These are phyloP conservation scores for Lineus longissimus DNA, from an alignment of 1,140 invertebrate genomes.

Conservation along the genomic window DNA sequence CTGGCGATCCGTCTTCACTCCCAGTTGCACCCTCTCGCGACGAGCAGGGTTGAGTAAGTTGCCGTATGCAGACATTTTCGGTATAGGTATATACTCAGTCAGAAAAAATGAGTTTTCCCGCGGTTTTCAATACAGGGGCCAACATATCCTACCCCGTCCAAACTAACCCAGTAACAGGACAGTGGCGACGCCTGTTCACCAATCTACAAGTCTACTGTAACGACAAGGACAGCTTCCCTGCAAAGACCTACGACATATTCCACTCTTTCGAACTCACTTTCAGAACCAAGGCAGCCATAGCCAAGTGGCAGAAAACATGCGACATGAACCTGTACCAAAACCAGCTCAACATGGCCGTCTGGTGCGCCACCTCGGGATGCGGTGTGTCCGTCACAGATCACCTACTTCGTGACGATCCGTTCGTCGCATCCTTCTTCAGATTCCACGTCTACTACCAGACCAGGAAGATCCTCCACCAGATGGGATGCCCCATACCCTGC, in stretches of 20 bases:
- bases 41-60: background rate
- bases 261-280: too few species aligned
- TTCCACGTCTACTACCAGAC: conserved; percentile 4
- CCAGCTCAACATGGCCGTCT: background rate
- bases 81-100: background rate
- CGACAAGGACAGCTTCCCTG: too few species aligned
- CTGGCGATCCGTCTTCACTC: conserved; percentile 7
- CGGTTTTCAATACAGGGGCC: too few species aligned
- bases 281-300: too few species aligned
- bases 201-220: too few species aligned
- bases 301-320: too few species aligned
- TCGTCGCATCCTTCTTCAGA: background rate
- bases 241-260: too few species aligned
- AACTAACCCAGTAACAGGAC: too few species aligned
- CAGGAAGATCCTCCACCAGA: background rate
- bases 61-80: conserved; percentile 4
- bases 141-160: too few species aligned
- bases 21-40: conserved; percentile 5
- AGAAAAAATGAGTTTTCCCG: background rate
- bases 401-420: background rate
- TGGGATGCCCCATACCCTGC: background rate
- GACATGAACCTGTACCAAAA: background rate
- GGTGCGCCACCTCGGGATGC: background rate
- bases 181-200: too few species aligned
- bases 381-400: background rate